Evolutionary conservation across 2,113 vertebrate species (phyloP).

Genomic region (Geococcyx californianus): DNA sequence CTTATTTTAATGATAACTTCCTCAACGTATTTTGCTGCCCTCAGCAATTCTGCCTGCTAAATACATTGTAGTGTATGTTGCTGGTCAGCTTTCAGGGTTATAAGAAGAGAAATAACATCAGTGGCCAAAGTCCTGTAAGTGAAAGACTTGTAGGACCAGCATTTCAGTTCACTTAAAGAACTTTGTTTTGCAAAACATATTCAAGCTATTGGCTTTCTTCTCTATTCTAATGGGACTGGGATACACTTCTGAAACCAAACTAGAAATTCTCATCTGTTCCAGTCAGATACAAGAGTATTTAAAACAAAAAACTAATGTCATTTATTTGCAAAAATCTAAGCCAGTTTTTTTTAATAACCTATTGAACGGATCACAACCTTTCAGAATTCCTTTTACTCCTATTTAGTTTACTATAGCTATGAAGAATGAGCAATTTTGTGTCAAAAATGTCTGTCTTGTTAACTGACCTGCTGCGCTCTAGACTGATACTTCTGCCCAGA

Average conservation of each 20-base stretch:
- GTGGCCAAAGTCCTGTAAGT: background rate
- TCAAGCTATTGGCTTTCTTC: background rate
- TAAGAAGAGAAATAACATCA: background rate
- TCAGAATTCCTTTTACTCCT: background rate
- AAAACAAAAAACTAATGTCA: background rate
- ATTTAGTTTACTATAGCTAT: background rate
- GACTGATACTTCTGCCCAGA: background rate
- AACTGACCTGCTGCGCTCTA: background rate
- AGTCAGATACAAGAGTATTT: background rate
- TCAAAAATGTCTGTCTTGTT: background rate
- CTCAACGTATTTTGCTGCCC: background rate
- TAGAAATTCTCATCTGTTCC: background rate
- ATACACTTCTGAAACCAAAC: background rate
- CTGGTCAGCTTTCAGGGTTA: background rate
- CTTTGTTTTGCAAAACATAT: background rate
- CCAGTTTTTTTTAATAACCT: background rate
- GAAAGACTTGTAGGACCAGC: background rate
- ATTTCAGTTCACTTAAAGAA: background rate
- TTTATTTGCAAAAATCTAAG: background rate
- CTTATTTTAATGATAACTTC: background rate
- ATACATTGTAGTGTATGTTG: background rate
- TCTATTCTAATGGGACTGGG: background rate
- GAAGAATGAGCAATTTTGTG: background rate
- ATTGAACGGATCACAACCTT: background rate
- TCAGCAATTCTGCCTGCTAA: background rate